Evolutionary conservation across 2,797 vertebrate genomes (phyloP), one percentile per base, ranked within the genome.

Genomic region (Cetoscarus ocellatus): DNA sequence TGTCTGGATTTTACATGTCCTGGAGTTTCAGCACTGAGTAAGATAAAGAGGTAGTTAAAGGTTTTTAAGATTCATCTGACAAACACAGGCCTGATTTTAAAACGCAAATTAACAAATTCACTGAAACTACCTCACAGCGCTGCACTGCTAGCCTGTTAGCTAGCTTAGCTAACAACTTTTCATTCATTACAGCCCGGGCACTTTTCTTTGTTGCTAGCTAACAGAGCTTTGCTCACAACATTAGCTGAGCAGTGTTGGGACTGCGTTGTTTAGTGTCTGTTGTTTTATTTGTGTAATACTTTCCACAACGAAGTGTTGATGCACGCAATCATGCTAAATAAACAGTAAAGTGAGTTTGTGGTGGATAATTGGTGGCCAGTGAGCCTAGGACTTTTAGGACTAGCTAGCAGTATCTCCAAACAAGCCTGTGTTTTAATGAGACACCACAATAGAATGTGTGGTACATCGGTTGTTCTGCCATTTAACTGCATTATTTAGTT

Each of bases 171-270:
- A 83, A 85, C 79, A 88, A 91, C 83, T 90, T 92, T 92, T 92
- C 91, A 92, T 93, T 93, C 92, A 92, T 92, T 89, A 70, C 59
- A 68, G 71, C 54, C 57, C 36, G 42, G 36, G 61, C 53, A 56
- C 75, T 86, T 82, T 55, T 87, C 88, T 92, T 92, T 93, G 90
- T 91, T 91, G 79, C 63, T 78, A 78, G 85, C 85, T 82, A 80
- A 67, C 69, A 12, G 51, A 56, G 67, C 73, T 53, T 18, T 34
- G 19, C 18, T 44, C 45, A 61, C 34, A 62, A 71, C 63, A 73
- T 36, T 70, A 67, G 52, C 62, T 3, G 38, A 5, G 8, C 49
- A 35, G 27, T 1, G 11, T 36, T 18, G 8, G 17, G 4, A n/a
- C 38, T 1, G 10, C 17, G 10, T 43, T 48, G 17, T 49, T 19